Percentiles rank a stretch among this genome's conserved stretches.
Evolutionary conservation across 2,113 vertebrate species (phyloP).

Genomic region (Lepisosteus oculatus): DNA sequence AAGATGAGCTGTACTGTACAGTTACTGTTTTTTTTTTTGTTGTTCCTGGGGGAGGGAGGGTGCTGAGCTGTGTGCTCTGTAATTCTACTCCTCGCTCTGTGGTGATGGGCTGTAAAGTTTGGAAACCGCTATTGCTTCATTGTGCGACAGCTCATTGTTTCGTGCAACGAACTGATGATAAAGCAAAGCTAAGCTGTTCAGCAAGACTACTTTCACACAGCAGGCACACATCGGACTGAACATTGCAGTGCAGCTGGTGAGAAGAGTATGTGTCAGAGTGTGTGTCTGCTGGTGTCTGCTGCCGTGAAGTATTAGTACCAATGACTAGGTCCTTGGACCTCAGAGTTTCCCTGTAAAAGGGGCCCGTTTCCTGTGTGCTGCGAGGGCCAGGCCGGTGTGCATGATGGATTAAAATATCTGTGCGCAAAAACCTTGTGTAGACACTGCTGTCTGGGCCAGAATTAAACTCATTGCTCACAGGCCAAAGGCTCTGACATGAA

Average conservation of each 20-base stretch:
- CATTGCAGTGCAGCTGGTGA: neutral
- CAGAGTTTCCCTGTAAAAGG: slow-evolving; percentile 7
- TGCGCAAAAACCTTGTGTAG: slow-evolving; percentile 34
- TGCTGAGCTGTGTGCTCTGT: neutral
- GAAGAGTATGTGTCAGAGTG: neutral
- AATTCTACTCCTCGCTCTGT: too few species aligned
- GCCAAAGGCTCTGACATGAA: slow-evolving; percentile 33
- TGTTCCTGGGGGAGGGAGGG: slow-evolving; percentile 20
- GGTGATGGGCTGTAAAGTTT: slow-evolving; percentile 23
- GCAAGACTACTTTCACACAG: neutral
- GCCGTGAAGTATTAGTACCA: neutral
- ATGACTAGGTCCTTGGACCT: slow-evolving; percentile 9
- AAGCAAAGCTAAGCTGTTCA: neutral
- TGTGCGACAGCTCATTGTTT: slow-evolving; percentile 29
- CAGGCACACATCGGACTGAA: neutral
- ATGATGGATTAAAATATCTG: slow-evolving; percentile 57
- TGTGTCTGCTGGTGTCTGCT: neutral
- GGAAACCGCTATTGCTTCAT: slow-evolving; percentile 38
- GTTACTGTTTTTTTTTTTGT: neutral
- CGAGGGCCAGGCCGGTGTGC: slow-evolving; percentile 28
- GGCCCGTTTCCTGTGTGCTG: slow-evolving; percentile 20
- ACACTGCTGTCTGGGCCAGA: slow-evolving; percentile 44
- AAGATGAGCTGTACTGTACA: too few species aligned
- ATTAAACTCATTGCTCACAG: slow-evolving; percentile 54
- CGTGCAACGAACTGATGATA: slow-evolving; percentile 24